A percentile compares a stretch with the other conserved stretches of the same genome.
Conservation (phyloP, 2,113 vertebrate genomes). For the Spheniscus mendiculus region DNA sequence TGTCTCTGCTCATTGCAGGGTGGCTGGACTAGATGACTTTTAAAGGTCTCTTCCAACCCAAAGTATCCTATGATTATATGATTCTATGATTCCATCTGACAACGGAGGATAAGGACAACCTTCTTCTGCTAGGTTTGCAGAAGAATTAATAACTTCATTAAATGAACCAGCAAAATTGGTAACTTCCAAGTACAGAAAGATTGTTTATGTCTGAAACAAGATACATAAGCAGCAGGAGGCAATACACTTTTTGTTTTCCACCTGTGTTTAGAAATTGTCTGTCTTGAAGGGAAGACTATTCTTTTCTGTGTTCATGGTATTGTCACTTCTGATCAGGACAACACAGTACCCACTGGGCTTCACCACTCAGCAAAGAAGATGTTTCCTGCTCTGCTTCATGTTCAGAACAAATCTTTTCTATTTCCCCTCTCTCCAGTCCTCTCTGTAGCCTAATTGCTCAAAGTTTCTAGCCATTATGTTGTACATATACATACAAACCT, state of each 20-base stretch:
- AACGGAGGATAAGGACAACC: accelerated
- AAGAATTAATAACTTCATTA: not conserved
- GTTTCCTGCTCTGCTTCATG: not conserved
- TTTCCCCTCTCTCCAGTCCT: not conserved
- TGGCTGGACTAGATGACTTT: not conserved
- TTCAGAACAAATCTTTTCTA: not conserved
- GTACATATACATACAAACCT: not conserved
- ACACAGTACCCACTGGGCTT: not conserved
- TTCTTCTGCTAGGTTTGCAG: not conserved
- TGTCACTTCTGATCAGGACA: not conserved
- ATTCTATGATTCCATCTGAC: not conserved
- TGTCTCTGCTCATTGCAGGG: not conserved
- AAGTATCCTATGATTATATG: not conserved
- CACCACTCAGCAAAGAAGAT: not conserved
- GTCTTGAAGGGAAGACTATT: not conserved
- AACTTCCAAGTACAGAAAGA: not conserved
- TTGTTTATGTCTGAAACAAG: not conserved
- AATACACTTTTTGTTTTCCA: not conserved
- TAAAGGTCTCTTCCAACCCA: not conserved
- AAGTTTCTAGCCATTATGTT: not conserved
- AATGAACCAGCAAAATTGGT: not conserved
- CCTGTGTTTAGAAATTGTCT: not conserved
- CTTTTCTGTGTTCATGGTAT: not conserved
- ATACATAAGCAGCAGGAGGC: not conserved
- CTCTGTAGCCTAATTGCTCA: not conserved